Evolutionary conservation across 2,113 vertebrate genomes (phyloP).

Genomic region (Muntiacus muntjak): DNA sequence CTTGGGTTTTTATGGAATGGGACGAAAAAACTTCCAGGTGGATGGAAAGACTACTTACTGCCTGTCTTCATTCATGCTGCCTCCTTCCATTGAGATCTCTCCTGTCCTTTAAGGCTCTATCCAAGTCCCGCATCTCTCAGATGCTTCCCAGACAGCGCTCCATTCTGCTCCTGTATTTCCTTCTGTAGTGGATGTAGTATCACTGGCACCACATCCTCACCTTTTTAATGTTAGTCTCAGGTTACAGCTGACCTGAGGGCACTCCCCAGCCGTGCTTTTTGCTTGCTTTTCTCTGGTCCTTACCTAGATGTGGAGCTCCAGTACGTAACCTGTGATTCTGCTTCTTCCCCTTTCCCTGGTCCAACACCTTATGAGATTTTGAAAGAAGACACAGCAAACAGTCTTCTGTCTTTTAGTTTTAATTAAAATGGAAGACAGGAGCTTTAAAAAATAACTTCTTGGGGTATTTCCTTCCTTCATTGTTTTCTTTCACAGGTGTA

Average conservation of each 20-base stretch:
- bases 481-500: neutral
- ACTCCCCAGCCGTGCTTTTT: neutral
- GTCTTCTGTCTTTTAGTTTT: neutral
- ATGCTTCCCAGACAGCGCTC: neutral
- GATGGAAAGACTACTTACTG: neutral
- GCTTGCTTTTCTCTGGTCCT: neutral
- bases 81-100: neutral
- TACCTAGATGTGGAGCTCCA: neutral
- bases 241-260: neutral
- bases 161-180: neutral
- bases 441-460: constrained; percentile 1
- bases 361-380: neutral
- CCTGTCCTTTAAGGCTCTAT: neutral
- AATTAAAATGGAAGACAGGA: neutral
- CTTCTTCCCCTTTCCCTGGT: neutral
- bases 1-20: neutral
- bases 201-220: neutral
- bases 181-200: neutral
- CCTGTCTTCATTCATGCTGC: neutral
- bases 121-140: neutral
- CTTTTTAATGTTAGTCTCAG: neutral
- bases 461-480: neutral
- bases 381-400: neutral
- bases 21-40: neutral
- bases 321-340: neutral